Evolutionary conservation across 2,797 vertebrate species (phyloP).

Genomic region (Cheirogaleus major): DNA sequence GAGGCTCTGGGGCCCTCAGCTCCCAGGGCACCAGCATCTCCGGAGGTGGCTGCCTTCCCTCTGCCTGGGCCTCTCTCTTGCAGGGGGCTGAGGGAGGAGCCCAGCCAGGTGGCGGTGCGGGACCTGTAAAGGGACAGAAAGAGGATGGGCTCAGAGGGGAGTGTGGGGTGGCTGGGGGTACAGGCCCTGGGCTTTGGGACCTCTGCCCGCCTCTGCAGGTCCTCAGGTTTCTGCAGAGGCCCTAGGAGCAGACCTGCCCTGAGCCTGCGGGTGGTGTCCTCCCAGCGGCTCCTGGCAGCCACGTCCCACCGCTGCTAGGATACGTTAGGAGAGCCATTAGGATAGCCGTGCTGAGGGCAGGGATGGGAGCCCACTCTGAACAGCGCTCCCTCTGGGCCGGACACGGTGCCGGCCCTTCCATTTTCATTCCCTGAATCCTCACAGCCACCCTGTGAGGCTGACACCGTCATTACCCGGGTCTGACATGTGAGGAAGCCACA

Average conservation of each 20-base stretch:
- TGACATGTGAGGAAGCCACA: background rate
- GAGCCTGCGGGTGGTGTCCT: background rate
- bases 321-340: background rate
- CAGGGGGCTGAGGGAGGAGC: background rate
- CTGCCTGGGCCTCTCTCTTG: background rate
- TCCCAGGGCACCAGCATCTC: background rate
- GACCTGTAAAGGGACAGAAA: background rate
- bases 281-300: background rate
- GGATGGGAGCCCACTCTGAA: rapidly evolving
- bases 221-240: background rate
- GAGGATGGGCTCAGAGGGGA: background rate
- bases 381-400: rapidly evolving
- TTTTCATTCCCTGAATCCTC: background rate
- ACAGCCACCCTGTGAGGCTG: background rate
- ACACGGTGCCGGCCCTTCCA: background rate
- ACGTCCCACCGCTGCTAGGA: too few species aligned
- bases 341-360: background rate
- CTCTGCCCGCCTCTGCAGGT: too few species aligned
- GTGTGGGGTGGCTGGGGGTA: background rate
- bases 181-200: background rate
- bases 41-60: background rate
- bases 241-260: background rate
- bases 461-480: background rate
- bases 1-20: background rate
- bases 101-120: background rate